Percentiles rank a stretch among this genome's conserved stretches.
These are phyloP conservation scores for Trypoxylus dichotomus DNA, from an alignment of 1,140 invertebrate genomes.

Conservation along the genomic window DNA sequence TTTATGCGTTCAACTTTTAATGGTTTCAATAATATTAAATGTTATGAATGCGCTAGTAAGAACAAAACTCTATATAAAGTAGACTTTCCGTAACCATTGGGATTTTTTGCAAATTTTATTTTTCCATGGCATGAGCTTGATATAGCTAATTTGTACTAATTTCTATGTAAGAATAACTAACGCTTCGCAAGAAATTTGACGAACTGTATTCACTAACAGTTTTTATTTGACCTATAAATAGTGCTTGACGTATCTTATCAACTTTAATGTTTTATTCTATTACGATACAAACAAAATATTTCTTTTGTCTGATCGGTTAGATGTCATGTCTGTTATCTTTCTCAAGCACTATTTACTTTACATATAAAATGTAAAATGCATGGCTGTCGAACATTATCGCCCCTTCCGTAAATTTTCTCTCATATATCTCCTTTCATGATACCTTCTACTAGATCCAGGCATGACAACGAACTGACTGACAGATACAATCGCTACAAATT, in stretches of 20 bases:
- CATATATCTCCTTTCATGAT: neutral
- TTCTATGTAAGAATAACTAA: neutral
- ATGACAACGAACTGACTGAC: conserved; percentile 26
- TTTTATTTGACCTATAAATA: conserved; percentile 25
- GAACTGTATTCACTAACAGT: neutral
- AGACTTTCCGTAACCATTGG: too few species aligned
- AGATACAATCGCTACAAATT: neutral
- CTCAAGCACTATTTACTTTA: conserved; percentile 40
- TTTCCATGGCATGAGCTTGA: neutral
- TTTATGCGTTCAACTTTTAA: too few species aligned
- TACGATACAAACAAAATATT: neutral
- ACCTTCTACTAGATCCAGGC: neutral
- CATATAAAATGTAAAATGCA: neutral
- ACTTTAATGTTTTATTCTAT: neutral
- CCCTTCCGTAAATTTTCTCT: neutral
- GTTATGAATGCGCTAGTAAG: too few species aligned
- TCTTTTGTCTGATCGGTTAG: conserved; percentile 30
- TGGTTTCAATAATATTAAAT: too few species aligned
- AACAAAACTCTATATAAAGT: too few species aligned
- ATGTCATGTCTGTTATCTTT: conserved; percentile 41
- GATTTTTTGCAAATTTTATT: neutral
- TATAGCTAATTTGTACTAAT: neutral
- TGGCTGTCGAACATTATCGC: neutral
- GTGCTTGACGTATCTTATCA: conserved; percentile 35
- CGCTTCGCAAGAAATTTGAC: neutral